These are phyloP conservation scores for Colius striatus DNA, from an alignment of 2,113 vertebrate species.

Conservation along the genomic window DNA sequence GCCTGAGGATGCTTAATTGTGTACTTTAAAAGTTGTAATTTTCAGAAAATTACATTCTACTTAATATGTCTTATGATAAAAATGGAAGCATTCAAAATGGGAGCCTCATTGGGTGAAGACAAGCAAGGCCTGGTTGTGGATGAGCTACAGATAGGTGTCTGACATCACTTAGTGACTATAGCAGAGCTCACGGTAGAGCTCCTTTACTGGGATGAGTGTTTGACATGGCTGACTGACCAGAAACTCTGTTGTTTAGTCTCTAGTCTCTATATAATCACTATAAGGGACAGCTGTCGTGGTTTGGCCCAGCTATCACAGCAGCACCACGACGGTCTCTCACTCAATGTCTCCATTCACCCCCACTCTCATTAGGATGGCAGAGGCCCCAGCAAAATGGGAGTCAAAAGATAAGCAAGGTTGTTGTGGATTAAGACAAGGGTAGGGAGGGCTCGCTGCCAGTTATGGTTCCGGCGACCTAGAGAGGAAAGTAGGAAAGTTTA, in stretches of 20 bases:
- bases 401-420: too few species aligned
- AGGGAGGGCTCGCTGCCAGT: too few species aligned
- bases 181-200: neutral
- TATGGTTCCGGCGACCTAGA: too few species aligned
- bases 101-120: rapidly evolving
- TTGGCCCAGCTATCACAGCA: too few species aligned
- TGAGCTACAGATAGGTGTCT: rapidly evolving
- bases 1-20: neutral
- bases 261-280: neutral
- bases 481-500: too few species aligned
- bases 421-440: too few species aligned
- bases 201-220: rapidly evolving
- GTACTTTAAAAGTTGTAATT: neutral
- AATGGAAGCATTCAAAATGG: neutral
- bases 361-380: too few species aligned
- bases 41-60: neutral
- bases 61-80: neutral
- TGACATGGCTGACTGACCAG: neutral
- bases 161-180: neutral
- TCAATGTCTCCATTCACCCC: too few species aligned
- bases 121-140: neutral
- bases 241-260: neutral
- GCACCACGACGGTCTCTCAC: too few species aligned
- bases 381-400: too few species aligned
- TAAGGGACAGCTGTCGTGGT: too few species aligned